These are phyloP conservation scores for Synanthedon andrenaeformis DNA, from an alignment of 2,888 invertebrate species.

Conservation along the genomic window DNA sequence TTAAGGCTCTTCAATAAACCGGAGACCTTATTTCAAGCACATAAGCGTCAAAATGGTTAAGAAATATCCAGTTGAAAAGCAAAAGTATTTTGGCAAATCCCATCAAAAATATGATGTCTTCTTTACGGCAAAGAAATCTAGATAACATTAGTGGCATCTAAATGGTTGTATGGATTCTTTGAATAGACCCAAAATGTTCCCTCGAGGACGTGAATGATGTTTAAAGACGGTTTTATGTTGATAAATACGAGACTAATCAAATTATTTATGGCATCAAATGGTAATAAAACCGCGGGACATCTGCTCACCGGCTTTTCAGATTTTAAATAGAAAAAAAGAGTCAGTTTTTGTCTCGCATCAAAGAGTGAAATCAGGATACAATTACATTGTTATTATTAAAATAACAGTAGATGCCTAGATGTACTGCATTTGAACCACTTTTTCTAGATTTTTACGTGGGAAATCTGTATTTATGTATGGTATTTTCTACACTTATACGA, in stretches of 20 bases:
- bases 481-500: no score
- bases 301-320: constrained; percentile 25
- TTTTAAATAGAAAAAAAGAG: constrained; percentile 6
- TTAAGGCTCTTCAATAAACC: not conserved
- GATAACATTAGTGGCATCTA: constrained; percentile 70
- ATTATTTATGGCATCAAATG: constrained; percentile 68
- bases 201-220: constrained; percentile 49
- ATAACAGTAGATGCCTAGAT: no score
- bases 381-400: no score
- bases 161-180: constrained; percentile 42
- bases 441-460: no score
- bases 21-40: not conserved
- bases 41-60: constrained; percentile 1
- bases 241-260: constrained; percentile 69
- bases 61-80: not conserved
- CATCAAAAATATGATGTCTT: constrained; percentile 38
- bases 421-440: no score
- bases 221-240: constrained; percentile 63
- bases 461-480: no score
- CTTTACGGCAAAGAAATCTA: constrained; percentile 49
- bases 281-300: constrained; percentile 52
- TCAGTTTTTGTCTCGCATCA: constrained; percentile 5
- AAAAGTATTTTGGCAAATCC: constrained; percentile 13
- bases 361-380: no score
- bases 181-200: constrained; percentile 21